Base-by-base conservation (phyloP, 1,140 invertebrate genomes). In the Megalonaias nervosa region DNA sequence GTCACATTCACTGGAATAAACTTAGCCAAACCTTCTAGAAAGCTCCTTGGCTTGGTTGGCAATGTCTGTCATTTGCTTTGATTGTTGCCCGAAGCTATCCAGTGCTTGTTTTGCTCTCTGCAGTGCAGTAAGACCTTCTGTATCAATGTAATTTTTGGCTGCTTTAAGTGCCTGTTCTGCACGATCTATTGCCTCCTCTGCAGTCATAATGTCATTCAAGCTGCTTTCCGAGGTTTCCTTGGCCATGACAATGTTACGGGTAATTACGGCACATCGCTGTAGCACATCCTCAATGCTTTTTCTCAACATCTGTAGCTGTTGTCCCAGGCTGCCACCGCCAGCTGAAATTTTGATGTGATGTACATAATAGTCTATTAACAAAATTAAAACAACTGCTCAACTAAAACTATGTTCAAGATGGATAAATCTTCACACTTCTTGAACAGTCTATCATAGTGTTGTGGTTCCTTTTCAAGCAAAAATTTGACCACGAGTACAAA, bases 41-140 rank as follows among this genome's bases (percentile, higher is more conserved):
- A 95, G 85, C 17, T 93, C 89, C 26, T 97, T 93, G 6, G 97
- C 96, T 88, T 97, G 94, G 74, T 96, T 93, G 0, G 97, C 96
- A 65, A 98, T 96, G 19, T 94, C 92, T 1, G 97, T 97, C 95
- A 99, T 98, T 83, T 96, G 94, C 31, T 95, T 93, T 21, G 96
- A 98, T 86, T 98, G 96, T 81, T 97, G 95, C 12, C 97, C 97
- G 89, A 97, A 96, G 89, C 96, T 94, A 64, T 94, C 93, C 0
- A 97, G 96, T 61, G 96, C 94, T 82, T 95, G 94, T 86, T 94
- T 93, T 0, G 97, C 97, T 83, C 95, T 94, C 1, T 93, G 90
- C 62, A 98, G 90, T 0, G 96, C 96, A 31, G 93, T 92, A 26
- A 92, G 92, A 6, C 96, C 97, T 86, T 97, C 95, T 1, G 93